A percentile compares a stretch with the other conserved stretches of the same genome.
phyloP scores from a whole-genome alignment of 2,113 vertebrate genomes.

The Pangasianodon hypophthalmus region DNA sequence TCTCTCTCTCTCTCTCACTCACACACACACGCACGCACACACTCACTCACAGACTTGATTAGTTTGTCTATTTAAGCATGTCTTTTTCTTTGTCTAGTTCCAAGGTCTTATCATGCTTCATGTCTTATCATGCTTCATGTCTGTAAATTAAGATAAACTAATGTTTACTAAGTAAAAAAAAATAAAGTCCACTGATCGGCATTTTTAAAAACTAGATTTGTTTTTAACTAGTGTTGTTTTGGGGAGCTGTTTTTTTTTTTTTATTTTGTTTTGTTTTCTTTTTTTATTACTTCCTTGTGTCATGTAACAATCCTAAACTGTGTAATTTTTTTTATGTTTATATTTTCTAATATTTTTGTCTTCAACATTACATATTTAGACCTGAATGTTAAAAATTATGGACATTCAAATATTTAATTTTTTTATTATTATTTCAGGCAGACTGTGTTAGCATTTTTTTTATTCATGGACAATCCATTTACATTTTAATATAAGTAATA shows the following conservation, averaged over 20 bases:
- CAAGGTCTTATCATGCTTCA: neutral
- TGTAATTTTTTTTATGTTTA: neutral
- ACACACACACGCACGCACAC: neutral
- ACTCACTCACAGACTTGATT: neutral
- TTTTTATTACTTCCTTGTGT: neutral
- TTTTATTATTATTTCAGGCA: neutral
- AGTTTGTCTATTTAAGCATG: neutral
- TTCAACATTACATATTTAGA: neutral
- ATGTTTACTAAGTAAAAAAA: too few species aligned
- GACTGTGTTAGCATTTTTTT: neutral
- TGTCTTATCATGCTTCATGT: neutral
- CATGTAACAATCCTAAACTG: neutral
- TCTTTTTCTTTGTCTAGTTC: neutral
- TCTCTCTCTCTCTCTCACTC: neutral
- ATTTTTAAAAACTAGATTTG: too few species aligned
- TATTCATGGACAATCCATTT: too few species aligned
- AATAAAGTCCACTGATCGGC: too few species aligned
- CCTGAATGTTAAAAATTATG: too few species aligned
- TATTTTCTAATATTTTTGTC: neutral
- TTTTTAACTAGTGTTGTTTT: neutral
- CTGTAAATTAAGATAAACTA: neutral
- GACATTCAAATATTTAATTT: neutral
- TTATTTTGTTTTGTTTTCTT: neutral
- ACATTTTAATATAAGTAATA: too few species aligned
- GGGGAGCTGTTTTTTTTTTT: neutral